Evolutionary conservation across 2,888 invertebrate genomes (phyloP), one percentile per base, ranked within the genome.

Genomic region (Sminthurinus aureus): DNA sequence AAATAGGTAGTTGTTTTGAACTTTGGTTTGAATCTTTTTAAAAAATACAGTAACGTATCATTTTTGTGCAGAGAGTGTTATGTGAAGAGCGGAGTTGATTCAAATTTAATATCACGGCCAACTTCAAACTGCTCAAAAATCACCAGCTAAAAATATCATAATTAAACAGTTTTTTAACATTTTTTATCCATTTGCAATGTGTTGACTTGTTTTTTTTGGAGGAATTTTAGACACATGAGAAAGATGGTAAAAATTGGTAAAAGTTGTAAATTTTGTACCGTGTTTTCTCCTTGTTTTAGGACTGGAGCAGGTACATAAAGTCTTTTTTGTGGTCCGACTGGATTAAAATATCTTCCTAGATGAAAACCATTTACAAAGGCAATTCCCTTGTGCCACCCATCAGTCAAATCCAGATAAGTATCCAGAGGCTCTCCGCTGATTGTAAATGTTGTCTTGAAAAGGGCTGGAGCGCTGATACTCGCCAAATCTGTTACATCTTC

Each of bases 321-420:
- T 0, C 95, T 95, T 84, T 94, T 92, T 90, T 96, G 95, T 0
- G 97, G 97, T 0, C 97, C 97, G 1, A 92, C 89, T 0, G 94
- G 93, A 38, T 6, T 38, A 94, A 95, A 96, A 90, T 97, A 96
- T 76, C 97, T 92, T 0, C 97, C 97, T 26, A 98, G 91, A 90
- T 96, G 96, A 89, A 95, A 93, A 0, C 95, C 95, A 90, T 98
- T 98, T 0, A 98, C 91, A 90, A 95, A 95, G 0, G 95, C 93
- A 85, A 95, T 92, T 9, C 87, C 87, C 91, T 96, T 97, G 82
- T 93, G 93, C 97, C 97, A 98, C 0, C 11, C 78, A 66, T 92
- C 91, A 22, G 93, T 93, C 26, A 24, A 24, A 89, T 95, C 93
- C 15, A 97, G 89, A 89, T 93, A 97, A 0, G 96, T 96, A 89